phyloP scores from a whole-genome alignment of 2,888 invertebrate species.

The Cordilura impudica region DNA sequence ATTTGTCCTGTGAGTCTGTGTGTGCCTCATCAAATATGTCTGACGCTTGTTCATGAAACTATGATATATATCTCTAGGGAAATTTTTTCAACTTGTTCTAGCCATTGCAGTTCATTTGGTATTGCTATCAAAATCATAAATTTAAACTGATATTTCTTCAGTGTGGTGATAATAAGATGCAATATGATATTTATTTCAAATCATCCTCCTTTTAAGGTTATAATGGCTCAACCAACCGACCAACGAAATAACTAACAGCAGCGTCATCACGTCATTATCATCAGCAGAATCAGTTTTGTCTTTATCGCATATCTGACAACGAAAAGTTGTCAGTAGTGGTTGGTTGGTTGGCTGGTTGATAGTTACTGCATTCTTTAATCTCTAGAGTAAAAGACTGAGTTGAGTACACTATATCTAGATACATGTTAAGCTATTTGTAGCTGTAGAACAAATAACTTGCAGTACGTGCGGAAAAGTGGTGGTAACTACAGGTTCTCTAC shows the following conservation, averaged over 20 bases:
- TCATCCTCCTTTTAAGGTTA: conserved; percentile 5
- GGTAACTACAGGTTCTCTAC: neutral
- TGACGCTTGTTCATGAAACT: conserved; percentile 52
- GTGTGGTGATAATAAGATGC: neutral
- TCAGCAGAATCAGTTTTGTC: too few relatives aligned
- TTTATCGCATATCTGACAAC: too few relatives aligned
- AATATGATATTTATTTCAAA: conserved; percentile 2
- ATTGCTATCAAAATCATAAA: conserved; percentile 40
- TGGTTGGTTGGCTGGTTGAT: neutral
- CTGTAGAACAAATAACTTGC: neutral
- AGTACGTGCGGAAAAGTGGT: conserved; percentile 17
- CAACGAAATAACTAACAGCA: neutral
- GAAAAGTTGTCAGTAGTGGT: neutral
- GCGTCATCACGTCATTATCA: neutral
- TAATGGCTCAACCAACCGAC: too few relatives aligned
- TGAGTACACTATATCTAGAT: neutral
- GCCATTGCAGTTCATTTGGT: conserved; percentile 43
- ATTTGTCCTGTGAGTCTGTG: neutral
- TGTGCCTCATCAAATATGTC: conserved; percentile 51
- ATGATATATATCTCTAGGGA: conserved; percentile 55
- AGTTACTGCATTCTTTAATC: conserved; percentile 29
- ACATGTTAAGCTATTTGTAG: neutral
- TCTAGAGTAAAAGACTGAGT: neutral
- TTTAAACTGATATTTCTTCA: neutral
- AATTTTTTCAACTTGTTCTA: conserved; percentile 52